Conservation (phyloP, 2,888 invertebrate genomes). For the Calliopum simillimum region DNA sequence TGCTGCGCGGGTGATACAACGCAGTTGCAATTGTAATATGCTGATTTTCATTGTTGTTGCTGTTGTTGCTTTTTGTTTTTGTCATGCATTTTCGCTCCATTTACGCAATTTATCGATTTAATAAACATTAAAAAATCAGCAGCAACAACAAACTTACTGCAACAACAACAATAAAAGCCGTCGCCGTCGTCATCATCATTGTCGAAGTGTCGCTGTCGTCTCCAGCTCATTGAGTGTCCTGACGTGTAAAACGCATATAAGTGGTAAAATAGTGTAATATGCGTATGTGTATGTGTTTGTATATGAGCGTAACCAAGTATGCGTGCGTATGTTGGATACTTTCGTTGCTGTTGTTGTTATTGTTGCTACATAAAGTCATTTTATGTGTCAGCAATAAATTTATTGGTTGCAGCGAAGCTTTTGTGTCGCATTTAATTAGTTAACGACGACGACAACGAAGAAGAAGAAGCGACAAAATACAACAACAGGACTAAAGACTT, state of each 20-base stretch:
- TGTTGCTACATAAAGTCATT: constrained; percentile 26
- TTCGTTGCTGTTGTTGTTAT: neutral
- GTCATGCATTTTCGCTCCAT: constrained; percentile 6
- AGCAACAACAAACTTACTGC: too few relatives aligned
- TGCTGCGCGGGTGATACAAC: constrained; percentile 17
- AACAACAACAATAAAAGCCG: too few relatives aligned
- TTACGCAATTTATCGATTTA: constrained; percentile 40
- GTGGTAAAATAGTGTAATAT: neutral
- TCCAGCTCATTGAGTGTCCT: constrained; percentile 25
- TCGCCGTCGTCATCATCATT: neutral
- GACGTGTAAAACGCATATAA: constrained; percentile 9
- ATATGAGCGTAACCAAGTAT: neutral
- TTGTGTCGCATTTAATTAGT: constrained; percentile 31
- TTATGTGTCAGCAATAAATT: constrained; percentile 39
- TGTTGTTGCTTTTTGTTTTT: neutral
- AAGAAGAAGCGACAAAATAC: neutral
- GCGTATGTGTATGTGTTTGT: neutral
- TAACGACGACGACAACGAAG: too few relatives aligned
- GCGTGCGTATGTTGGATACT: neutral
- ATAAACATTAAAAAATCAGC: constrained; percentile 37
- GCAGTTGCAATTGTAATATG: neutral
- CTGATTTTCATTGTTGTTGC: neutral
- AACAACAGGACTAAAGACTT: neutral
- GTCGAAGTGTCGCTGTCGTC: constrained; percentile 8
- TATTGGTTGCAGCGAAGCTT: constrained; percentile 30